Conservation (phyloP, 1,140 invertebrate species). For the Holcopasites calliopsidis region DNA sequence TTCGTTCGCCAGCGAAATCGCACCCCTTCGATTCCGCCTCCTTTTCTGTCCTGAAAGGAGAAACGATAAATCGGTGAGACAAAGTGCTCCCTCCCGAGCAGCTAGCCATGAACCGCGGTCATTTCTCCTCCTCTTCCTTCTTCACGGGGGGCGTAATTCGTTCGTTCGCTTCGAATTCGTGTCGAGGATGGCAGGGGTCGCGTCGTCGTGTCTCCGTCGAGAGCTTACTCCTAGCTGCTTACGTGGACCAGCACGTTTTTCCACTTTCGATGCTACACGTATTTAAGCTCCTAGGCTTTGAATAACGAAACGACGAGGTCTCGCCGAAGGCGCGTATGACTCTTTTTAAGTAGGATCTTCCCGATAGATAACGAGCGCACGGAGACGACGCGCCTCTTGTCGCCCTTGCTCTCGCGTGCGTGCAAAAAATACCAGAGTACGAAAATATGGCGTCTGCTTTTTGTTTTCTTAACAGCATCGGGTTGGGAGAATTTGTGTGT, state of each 20-base stretch:
- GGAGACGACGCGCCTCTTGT: too few species aligned
- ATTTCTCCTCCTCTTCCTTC: not conserved
- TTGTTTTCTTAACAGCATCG: not conserved
- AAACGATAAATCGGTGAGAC: slow-evolving; percentile 28
- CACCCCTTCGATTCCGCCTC: slow-evolving; percentile 63
- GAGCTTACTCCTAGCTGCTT: not conserved
- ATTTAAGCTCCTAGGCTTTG: not conserved
- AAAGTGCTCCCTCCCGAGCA: not conserved
- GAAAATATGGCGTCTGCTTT: not conserved
- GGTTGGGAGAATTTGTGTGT: too few species aligned
- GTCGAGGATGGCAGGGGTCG: not conserved
- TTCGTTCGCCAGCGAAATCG: slow-evolving; percentile 48
- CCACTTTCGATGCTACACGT: too few species aligned
- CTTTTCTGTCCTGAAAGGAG: slow-evolving; percentile 50
- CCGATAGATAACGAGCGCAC: not conserved
- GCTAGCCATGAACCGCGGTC: too few species aligned
- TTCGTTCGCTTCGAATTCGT: too few species aligned
- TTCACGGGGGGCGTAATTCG: too few species aligned
- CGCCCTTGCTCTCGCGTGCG: not conserved
- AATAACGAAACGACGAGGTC: too few species aligned
- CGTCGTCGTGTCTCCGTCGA: not conserved
- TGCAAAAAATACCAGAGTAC: not conserved
- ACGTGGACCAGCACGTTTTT: not conserved
- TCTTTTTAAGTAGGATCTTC: not conserved
- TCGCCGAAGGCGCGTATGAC: too few species aligned